phyloP scores from a whole-genome alignment of 2,888 invertebrate species.

The Mythimna vitellina region DNA sequence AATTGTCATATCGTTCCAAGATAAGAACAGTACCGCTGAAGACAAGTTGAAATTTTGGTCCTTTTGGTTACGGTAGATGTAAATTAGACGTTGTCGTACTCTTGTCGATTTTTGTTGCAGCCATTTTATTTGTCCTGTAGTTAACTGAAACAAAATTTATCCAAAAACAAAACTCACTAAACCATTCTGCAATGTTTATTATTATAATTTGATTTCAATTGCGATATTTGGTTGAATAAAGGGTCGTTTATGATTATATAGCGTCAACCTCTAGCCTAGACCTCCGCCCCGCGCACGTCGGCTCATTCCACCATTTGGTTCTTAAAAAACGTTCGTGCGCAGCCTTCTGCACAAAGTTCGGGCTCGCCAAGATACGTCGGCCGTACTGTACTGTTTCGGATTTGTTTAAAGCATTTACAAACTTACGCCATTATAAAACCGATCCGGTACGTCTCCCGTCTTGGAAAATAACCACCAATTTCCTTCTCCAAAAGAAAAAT shows the following conservation, averaged over 20 bases:
- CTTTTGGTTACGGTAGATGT: not conserved
- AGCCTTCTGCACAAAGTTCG: too few relatives aligned
- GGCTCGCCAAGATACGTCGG: too few relatives aligned
- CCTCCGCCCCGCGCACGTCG: too few relatives aligned
- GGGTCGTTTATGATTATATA: too few relatives aligned
- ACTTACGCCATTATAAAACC: not conserved
- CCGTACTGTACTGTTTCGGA: too few relatives aligned
- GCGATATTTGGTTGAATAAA: too few relatives aligned
- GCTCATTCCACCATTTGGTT: too few relatives aligned
- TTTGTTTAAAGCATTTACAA: not conserved
- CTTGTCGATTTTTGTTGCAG: not conserved
- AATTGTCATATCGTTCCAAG: constrained; percentile 17
- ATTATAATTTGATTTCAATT: too few relatives aligned
- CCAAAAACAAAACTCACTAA: not conserved
- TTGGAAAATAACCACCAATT: not conserved
- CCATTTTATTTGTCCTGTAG: constrained; percentile 9
- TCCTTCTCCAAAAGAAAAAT: not conserved
- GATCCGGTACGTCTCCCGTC: not conserved
- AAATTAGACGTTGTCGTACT: not conserved
- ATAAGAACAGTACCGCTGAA: not conserved
- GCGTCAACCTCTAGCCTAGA: too few relatives aligned
- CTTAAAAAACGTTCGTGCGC: too few relatives aligned
- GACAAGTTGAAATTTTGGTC: not conserved
- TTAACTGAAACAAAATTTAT: constrained; percentile 9
- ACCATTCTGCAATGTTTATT: not conserved